Evolutionary conservation across 2,113 vertebrate species (phyloP), one percentile per base, ranked within the genome.

Genomic region (Catharus bicknelli): DNA sequence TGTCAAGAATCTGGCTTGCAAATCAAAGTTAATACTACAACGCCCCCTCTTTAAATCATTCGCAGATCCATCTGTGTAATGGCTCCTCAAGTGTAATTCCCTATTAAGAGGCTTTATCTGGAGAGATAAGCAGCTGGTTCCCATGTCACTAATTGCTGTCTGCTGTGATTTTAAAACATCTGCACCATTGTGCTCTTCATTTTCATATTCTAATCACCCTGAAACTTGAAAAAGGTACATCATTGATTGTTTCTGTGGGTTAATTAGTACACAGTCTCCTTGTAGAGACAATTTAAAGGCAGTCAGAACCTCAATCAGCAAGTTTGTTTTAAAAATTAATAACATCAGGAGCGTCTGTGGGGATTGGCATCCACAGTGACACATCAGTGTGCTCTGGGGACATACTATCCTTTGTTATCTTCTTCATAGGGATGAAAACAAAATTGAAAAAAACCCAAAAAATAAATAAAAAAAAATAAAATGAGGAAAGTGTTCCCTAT

Each of bases 121-220:
- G 96, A 97, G 96, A 98, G 98, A 98, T 98, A 98, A 98, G 98
- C 98, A 98, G 98, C 98, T 98, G 98, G 96, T 97, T 98, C 97
- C 97, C 96, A 96, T 97, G 97, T 97, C 97, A 98, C 97, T 98
- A 98, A 98, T 98, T 98, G 98, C 96, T 97, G 97, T 97, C 98
- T 98, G 98, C 98, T 98, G 98, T 97, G 98, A 98, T 98, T 98
- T 98, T 98, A 98, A 98, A 98, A 98, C 97, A 98, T 98, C 98
- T 98, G 98, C 97, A 97, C 97, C 93, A 98, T 97, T 98, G 97
- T 97, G 97, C 94, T 97, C 96, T 97, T 97, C 97, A 98, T 98
- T 98, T 98, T 98, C 98, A 98, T 98, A 98, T 98, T 98, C 97
- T 98, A 98, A 98, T 98, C 98, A 97, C 95, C 95, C 97, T 95